Evolutionary conservation across 2,888 invertebrate genomes (phyloP), one percentile per base, ranked within the genome.

Genomic region (Drosophila borborema): DNA sequence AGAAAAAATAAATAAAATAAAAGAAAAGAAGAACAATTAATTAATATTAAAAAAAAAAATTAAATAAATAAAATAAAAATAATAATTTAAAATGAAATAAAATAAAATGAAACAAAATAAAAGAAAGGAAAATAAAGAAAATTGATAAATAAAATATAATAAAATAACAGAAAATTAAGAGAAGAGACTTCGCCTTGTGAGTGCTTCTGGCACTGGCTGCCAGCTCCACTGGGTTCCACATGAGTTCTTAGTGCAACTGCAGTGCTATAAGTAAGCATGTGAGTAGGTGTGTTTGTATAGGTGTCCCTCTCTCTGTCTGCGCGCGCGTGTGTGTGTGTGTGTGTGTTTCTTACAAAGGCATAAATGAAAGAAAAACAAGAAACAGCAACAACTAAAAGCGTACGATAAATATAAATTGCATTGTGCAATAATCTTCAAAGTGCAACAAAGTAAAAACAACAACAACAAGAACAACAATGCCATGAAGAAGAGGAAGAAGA

Each of bases 331-430:
- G 51, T 61, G 51, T 38, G 20, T 60, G 60, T 46, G 40, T 68
- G 43, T 74, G 56, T 53, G 69, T 64, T 49, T 73, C 69, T 68
- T 68, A 49, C 76, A 74, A 67, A 69, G 72, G 71, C 89, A 83
- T 76, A 84, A 88, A 88, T 83, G 78, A 88, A 86, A 78, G 81
- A 82, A 86, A 88, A 84, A 88, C 86, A 85, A 86, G 76, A 62
- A 72, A 76, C 68, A 62, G 70, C 72, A 78, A 87, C 82, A 87
- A 89, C 86, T 81, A 85, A 86, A 74, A 85, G 81, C 75, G 75
- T 72, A 82, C 79, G 79, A 88, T 86, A 88, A 89, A 86, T 89
- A 89, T 89, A 89, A 86, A 89, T 89, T 86, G 90, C 90, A 85
- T 88, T 88, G 83, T 86, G 90, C 77, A 89, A 89, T 89, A 86